Evolutionary conservation across 2,888 invertebrate species (phyloP).

Genomic region (Parascotia fuliginaria): DNA sequence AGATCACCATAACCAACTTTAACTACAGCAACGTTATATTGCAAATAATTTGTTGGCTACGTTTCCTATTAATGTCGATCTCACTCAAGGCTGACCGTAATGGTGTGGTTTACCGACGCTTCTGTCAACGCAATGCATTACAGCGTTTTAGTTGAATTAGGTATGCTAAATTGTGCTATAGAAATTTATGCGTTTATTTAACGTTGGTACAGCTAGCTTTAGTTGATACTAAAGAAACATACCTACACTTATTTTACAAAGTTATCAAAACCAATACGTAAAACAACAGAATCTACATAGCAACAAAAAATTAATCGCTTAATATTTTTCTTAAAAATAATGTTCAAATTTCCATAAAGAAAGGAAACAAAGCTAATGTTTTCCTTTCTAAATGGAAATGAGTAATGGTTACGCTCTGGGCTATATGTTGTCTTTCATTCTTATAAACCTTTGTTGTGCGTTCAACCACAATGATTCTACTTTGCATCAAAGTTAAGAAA

Average conservation of each 20-base stretch:
- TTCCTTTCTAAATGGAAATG: slow-evolving; percentile 53
- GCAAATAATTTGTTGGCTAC: neutral
- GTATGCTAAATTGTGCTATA: slow-evolving; percentile 23
- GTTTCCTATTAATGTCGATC: slow-evolving; percentile 9
- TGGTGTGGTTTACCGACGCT: slow-evolving; percentile 41
- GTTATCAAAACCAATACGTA: neutral
- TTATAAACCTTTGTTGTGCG: slow-evolving; percentile 40
- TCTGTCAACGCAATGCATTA: slow-evolving; percentile 25
- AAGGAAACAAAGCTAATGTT: slow-evolving; percentile 55
- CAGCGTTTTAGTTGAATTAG: slow-evolving; percentile 28
- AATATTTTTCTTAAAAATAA: slow-evolving; percentile 46
- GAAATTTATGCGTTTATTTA: neutral
- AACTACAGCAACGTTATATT: neutral
- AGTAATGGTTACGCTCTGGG: slow-evolving; percentile 60
- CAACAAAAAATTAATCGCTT: slow-evolving; percentile 17
- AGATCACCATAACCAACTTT: no score
- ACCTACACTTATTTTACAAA: neutral
- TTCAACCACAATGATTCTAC: slow-evolving; percentile 25
- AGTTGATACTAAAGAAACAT: no score
- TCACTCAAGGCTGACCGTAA: slow-evolving; percentile 27
- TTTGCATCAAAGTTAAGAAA: slow-evolving; percentile 36
- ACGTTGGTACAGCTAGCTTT: no score
- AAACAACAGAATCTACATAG: neutral
- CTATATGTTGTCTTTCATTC: slow-evolving; percentile 51
- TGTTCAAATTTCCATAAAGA: slow-evolving; percentile 46